phyloP scores from a whole-genome alignment of 2,113 vertebrate genomes.

The Epinephelus fuscoguttatus region DNA sequence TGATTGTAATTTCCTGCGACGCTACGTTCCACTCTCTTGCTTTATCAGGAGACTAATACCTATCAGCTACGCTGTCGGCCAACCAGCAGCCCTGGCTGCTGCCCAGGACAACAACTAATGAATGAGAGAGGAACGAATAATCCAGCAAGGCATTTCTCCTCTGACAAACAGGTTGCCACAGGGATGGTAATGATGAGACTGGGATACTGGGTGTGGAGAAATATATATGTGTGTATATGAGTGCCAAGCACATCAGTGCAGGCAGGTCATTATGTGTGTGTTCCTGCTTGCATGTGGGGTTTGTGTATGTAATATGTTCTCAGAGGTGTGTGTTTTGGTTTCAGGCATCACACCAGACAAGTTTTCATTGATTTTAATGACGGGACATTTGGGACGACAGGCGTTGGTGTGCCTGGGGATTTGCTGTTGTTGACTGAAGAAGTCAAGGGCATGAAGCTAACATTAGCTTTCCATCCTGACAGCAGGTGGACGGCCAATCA shows the following conservation, averaged over 20 bases:
- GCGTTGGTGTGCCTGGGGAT: slow-evolving; percentile 33
- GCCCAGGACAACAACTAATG: slow-evolving; percentile 69
- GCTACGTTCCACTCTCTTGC: slow-evolving; percentile 72
- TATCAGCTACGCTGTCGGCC: slow-evolving; percentile 67
- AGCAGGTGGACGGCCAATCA: slow-evolving; percentile 24
- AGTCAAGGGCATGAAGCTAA: slow-evolving; percentile 27
- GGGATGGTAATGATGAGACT: slow-evolving; percentile 55
- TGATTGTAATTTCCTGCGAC: slow-evolving; percentile 83
- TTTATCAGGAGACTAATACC: slow-evolving; percentile 82
- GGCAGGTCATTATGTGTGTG: slow-evolving; percentile 9
- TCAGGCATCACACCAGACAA: background rate
- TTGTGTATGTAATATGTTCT: background rate
- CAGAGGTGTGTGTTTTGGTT: background rate
- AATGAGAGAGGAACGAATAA: slow-evolving; percentile 72
- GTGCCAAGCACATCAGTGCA: background rate
- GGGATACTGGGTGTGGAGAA: slow-evolving; percentile 35
- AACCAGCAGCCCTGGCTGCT: slow-evolving; percentile 49
- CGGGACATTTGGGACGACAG: slow-evolving; percentile 15
- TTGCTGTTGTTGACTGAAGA: slow-evolving; percentile 38
- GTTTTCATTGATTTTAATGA: slow-evolving; percentile 47
- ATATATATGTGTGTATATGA: background rate
- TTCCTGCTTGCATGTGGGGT: background rate
- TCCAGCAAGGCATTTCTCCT: slow-evolving; percentile 61
- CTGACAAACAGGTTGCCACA: slow-evolving; percentile 60
- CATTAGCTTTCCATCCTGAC: slow-evolving; percentile 34